Percentiles rank a stretch among this genome's conserved stretches.
phyloP scores from a whole-genome alignment of 2,888 invertebrate genomes.

The Folsomia manolachei region DNA sequence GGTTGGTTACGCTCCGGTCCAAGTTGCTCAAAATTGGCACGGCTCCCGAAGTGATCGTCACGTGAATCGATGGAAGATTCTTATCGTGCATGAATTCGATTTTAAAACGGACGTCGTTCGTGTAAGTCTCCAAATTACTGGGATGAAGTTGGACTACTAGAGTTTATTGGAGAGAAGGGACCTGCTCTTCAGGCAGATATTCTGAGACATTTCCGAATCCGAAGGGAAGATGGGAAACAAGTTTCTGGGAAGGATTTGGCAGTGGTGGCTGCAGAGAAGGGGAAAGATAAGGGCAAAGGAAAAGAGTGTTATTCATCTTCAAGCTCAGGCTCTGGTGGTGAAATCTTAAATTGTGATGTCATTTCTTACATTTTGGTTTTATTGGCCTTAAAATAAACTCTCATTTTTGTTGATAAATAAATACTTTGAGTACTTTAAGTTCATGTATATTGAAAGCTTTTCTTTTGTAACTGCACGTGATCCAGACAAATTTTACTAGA shows the following conservation, averaged over 20 bases:
- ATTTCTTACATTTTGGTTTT: no score
- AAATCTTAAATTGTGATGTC: no score
- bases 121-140: no score
- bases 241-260: background rate
- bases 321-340: no score
- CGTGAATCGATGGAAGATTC: slow-evolving; percentile 22
- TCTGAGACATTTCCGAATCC: slow-evolving; percentile 12
- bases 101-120: background rate
- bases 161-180: background rate
- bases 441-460: no score
- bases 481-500: no score
- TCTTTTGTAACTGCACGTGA: no score
- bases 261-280: background rate
- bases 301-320: no score
- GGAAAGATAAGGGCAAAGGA: no score
- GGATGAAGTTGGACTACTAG: slow-evolving; percentile 5
- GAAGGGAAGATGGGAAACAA: slow-evolving; percentile 6
- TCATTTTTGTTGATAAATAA: no score
- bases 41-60: slow-evolving; percentile 23
- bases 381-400: no score
- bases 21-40: slow-evolving; percentile 24
- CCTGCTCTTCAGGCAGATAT: slow-evolving; percentile 20
- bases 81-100: slow-evolving; percentile 18
- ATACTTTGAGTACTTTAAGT: no score
- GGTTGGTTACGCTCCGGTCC: slow-evolving; percentile 23